Evolutionary conservation across 2,113 vertebrate genomes (phyloP).

Genomic region (Salvator merianae): DNA sequence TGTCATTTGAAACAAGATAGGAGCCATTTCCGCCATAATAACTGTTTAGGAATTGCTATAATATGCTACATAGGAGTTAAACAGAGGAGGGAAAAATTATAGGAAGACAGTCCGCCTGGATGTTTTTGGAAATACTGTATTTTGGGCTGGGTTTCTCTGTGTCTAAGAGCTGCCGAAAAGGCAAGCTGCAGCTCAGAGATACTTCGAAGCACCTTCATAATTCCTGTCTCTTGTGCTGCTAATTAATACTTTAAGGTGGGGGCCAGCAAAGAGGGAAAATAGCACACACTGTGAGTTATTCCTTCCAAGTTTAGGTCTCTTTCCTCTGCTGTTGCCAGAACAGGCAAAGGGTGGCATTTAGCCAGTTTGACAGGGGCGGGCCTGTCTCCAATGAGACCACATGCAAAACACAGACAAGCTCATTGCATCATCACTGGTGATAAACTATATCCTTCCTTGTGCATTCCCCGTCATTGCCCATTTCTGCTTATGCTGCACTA

Average conservation of each 20-base stretch:
- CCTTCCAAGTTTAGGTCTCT: too few species aligned
- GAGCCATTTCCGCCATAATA: slow-evolving; percentile 6
- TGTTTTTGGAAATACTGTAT: background rate
- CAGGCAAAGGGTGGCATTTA: background rate
- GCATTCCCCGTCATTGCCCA: slow-evolving; percentile 10
- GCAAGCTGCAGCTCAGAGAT: background rate
- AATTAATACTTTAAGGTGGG: background rate
- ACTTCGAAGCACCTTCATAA: background rate
- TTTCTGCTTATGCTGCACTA: background rate
- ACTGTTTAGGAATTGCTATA: slow-evolving; percentile 37
- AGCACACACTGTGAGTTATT: background rate
- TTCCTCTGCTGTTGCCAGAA: background rate
- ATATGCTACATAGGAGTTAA: background rate
- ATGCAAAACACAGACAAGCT: background rate
- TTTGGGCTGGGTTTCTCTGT: background rate
- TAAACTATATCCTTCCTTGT: slow-evolving; percentile 15
- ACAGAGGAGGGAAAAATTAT: background rate
- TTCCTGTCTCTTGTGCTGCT: background rate
- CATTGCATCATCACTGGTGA: slow-evolving; percentile 37
- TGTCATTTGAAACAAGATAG: background rate
- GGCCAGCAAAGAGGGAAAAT: too few species aligned
- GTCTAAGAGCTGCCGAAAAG: background rate
- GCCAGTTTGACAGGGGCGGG: background rate
- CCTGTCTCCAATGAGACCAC: background rate
- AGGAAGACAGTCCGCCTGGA: background rate